A percentile compares a stretch with the other conserved stretches of the same genome.
phyloP scores from a whole-genome alignment of 2,797 vertebrate genomes.

The Pseudomugil gertrudae region DNA sequence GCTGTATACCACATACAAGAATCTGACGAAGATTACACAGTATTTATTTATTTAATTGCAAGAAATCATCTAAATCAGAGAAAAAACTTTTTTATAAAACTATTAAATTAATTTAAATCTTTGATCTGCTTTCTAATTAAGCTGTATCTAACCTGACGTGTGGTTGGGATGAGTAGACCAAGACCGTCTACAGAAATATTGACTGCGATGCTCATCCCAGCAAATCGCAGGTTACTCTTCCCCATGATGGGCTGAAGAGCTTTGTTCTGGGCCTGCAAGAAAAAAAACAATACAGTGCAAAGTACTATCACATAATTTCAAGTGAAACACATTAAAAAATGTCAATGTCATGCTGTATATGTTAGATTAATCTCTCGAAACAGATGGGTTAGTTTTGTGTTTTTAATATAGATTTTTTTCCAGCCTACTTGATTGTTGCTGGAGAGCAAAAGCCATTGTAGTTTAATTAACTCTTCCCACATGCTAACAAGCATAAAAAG shows the following conservation, averaged over 20 bases:
- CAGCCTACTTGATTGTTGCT: not conserved
- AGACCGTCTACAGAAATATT: slow-evolving; percentile 94
- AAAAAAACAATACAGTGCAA: not conserved
- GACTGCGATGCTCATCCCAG: slow-evolving; percentile 92
- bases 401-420: not conserved
- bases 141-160: slow-evolving; percentile 85
- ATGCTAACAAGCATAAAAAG: slow-evolving; percentile 11
- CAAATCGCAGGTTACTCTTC: slow-evolving; percentile 94
- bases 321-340: not conserved
- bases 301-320: not conserved
- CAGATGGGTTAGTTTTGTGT: not conserved
- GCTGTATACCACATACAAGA: not conserved
- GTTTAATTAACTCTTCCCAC: not conserved
- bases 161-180: slow-evolving; percentile 91
- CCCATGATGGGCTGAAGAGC: slow-evolving; percentile 91
- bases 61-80: not conserved
- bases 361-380: slow-evolving; percentile 1
- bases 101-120: not conserved
- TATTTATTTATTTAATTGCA: not conserved
- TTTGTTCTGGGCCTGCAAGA: slow-evolving; percentile 87
- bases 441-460: not conserved
- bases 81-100: not conserved
- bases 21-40: not conserved
- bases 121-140: not conserved
- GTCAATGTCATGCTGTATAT: not conserved